Evolutionary conservation across 2,888 invertebrate genomes (phyloP), one percentile per base, ranked within the genome.

Genomic region (Clusia tigrina): DNA sequence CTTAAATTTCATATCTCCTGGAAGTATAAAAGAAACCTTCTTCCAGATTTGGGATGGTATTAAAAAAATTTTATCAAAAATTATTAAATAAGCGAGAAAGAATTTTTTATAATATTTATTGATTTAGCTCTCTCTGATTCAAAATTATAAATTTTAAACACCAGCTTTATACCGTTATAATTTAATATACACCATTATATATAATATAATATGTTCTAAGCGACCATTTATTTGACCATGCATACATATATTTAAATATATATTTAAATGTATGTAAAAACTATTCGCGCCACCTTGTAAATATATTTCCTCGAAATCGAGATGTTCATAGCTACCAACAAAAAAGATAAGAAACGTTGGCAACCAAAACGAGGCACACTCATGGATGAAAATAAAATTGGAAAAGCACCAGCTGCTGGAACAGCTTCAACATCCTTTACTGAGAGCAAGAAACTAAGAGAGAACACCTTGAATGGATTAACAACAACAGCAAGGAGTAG

Each of bases 381-480:
- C 42, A 42, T 42, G 12, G 42, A 42, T 42, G 42, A 42, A 42
- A 42, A 42, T 42, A 42, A 42, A 42, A n/a, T 42, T 42, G 42
- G 42, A 42, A 42, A 42, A 42, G 42, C 42, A 17, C 42, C 42
- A 42, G 42, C 42, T 42, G 42, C 42, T 10, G 15, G 42, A 3
- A 42, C 10, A 42, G n/a, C 42, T 42, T n/a, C 42, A 42, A 42
- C n/a, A n/a, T n/a, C 42, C 42, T 6, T 17, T 15, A n/a, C n/a
- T 48, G 20, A 48, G 48, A 48, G 48, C 18, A 15, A 48, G 48
- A 48, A 48, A 32, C 6, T 12, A 12, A 48, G 22, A 48, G 48
- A 5, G 22, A 48, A 20, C 22, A 22, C 48, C 20, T 20, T 48
- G 20, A 18, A 48, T n/a, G 22, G 18, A 20, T n/a, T n/a, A 42